phyloP scores from a whole-genome alignment of 2,797 vertebrate genomes.

The Enteromius trimaculatus region DNA sequence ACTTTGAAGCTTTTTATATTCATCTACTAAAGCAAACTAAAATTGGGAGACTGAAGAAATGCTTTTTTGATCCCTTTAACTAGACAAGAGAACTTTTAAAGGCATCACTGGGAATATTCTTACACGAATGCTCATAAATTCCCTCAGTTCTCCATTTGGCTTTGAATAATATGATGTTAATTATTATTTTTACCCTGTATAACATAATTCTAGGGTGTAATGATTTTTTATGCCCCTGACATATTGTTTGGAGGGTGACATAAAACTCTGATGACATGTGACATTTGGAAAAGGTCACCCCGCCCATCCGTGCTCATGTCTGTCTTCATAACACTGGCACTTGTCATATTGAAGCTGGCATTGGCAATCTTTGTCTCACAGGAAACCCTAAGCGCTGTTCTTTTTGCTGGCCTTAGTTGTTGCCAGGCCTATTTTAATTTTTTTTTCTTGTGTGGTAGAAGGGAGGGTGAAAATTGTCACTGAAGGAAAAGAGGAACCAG shows the following conservation, averaged over 20 bases:
- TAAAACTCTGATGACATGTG: conserved; percentile 99
- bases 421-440: conserved; percentile 23
- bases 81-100: conserved; percentile 20
- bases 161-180: conserved; percentile 87
- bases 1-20: conserved; percentile 41
- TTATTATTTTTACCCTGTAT: conserved; percentile 87
- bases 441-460: conserved; percentile 29
- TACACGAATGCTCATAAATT: conserved; percentile 58
- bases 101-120: conserved; percentile 9
- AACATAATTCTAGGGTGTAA: conserved; percentile 92
- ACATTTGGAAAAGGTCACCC: conserved; percentile 99
- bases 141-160: conserved; percentile 73
- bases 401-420: conserved; percentile 27
- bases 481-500: conserved; percentile 63
- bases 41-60: conserved; percentile 19
- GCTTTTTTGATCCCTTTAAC: neutral
- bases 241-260: conserved; percentile 98
- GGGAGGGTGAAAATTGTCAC: conserved; percentile 63
- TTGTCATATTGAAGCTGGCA: conserved; percentile 86
- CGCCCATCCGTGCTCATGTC: conserved; percentile 85
- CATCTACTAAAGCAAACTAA: conserved; percentile 6
- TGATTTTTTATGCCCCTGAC: conserved; percentile 98
- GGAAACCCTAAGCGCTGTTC: conserved; percentile 44
- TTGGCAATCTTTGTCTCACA: conserved; percentile 79
- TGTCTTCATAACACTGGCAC: conserved; percentile 85